Evolutionary conservation across 2,888 invertebrate species (phyloP), one percentile per base, ranked within the genome.

Genomic region (Scelioninae gen. 2): DNA sequence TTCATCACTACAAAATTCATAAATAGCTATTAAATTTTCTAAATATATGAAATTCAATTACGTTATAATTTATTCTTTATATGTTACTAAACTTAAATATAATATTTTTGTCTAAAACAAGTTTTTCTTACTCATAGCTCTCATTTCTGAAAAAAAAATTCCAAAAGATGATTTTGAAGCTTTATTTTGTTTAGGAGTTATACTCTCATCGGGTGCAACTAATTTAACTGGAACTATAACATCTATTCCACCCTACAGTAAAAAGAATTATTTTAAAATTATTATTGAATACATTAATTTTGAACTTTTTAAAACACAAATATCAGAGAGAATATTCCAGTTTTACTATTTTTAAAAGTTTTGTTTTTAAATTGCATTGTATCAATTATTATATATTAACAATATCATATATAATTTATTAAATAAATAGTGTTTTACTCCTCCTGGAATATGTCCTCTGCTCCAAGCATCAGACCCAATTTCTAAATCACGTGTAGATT

Each of bases 61-160:
- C n/a, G n/a, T n/a, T n/a, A n/a, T n/a, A n/a, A n/a, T n/a, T n/a
- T n/a, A n/a, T n/a, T n/a, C n/a, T n/a, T n/a, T n/a, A n/a, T n/a
- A n/a, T n/a, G n/a, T 25, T 25, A 25, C 6, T 25, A 25, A 25
- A 25, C 3, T 31, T 31, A 31, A 31, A 9, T 31, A 31, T 6
- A 22, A 22, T 22, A 22, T 22, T 22, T 2, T 5, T 22, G 22
- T 22, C 2, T 22, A 22, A 22, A 22, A 22, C 2, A 22, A 2
- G 5, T 22, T 22, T 31, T 31, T 37, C 22, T 78, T 81, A 87
- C 87, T 81, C 81, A 84, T 78, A n/a, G 77, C 65, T 76, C 85
- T 81, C 25, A 79, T 78, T 61, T 82, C 78, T 31, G 80, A 77
- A n/a, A 86, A 84, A 77, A 84, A 87, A 74, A 84, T 82, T 9